A percentile compares a stretch with the other conserved stretches of the same genome.
phyloP scores from a whole-genome alignment of 1,140 invertebrate species.

The Cotesia chilonis region DNA sequence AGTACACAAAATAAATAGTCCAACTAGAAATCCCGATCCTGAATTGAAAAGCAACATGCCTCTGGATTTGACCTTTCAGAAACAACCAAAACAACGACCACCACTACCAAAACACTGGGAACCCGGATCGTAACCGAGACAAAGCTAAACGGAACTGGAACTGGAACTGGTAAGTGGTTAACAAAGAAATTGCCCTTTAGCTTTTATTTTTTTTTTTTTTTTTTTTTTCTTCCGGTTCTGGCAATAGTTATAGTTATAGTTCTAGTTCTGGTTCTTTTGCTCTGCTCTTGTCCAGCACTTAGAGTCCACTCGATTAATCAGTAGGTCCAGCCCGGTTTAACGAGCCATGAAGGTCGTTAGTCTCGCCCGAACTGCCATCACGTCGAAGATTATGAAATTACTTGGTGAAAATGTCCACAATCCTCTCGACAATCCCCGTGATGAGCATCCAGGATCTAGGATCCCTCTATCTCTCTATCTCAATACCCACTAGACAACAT shows the following conservation, averaged over 20 bases:
- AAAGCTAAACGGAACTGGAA: slow-evolving; percentile 57
- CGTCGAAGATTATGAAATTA: slow-evolving; percentile 39
- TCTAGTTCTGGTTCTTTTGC: too few species aligned
- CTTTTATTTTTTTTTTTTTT: too few species aligned
- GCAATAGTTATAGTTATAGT: too few species aligned
- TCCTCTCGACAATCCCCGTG: slow-evolving; percentile 15
- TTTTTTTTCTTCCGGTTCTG: too few species aligned
- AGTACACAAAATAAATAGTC: slow-evolving; percentile 22
- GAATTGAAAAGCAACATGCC: not conserved
- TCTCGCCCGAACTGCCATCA: slow-evolving; percentile 14
- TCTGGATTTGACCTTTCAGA: slow-evolving; percentile 46
- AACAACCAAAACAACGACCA: slow-evolving; percentile 51
- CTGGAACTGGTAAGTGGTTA: slow-evolving; percentile 53
- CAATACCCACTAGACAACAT: too few species aligned
- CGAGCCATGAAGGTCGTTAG: slow-evolving; percentile 31
- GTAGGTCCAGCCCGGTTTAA: slow-evolving; percentile 17
- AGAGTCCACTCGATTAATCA: not conserved
- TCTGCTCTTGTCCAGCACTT: too few species aligned
- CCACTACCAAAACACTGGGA: slow-evolving; percentile 49
- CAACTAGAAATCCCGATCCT: slow-evolving; percentile 13
- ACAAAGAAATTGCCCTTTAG: too few species aligned
- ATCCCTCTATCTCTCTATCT: not conserved
- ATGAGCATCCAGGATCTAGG: slow-evolving; percentile 18
- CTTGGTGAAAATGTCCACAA: slow-evolving; percentile 24
- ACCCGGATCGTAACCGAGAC: slow-evolving; percentile 49